Evolutionary conservation across 1,140 invertebrate genomes (phyloP).

Genomic region (Chrysoperla carnea): DNA sequence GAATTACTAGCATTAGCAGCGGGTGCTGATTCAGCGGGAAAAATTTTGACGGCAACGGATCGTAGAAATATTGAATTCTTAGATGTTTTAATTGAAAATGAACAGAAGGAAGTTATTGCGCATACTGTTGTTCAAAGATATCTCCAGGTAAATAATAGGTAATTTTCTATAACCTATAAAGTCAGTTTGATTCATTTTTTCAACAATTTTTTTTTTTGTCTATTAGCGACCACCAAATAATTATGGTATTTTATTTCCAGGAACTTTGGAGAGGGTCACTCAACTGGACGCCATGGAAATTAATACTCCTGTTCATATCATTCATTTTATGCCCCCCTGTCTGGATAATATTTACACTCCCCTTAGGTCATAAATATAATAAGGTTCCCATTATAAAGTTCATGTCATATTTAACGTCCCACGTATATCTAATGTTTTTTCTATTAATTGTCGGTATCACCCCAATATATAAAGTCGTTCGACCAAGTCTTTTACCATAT

Average conservation of each 20-base stretch:
- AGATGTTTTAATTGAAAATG: slow-evolving; percentile 95
- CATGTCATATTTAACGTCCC: slow-evolving; percentile 96
- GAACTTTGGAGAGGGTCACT: slow-evolving; percentile 93
- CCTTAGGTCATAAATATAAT: slow-evolving; percentile 87
- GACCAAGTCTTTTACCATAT: slow-evolving; percentile 53
- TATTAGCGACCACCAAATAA: not conserved
- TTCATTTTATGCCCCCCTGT: slow-evolving; percentile 89
- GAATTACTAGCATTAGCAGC: slow-evolving; percentile 88
- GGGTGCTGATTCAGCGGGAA: slow-evolving; percentile 80
- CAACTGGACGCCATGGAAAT: slow-evolving; percentile 90
- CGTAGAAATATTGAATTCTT: slow-evolving; percentile 84
- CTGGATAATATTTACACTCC: slow-evolving; percentile 92
- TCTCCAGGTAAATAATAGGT: slow-evolving; percentile 52
- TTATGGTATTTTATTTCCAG: slow-evolving; percentile 27
- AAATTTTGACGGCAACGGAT: slow-evolving; percentile 81
- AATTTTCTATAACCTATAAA: slow-evolving; percentile 15
- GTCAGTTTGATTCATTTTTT: not conserved
- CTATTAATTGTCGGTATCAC: slow-evolving; percentile 81
- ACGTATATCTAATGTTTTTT: slow-evolving; percentile 91
- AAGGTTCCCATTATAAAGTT: slow-evolving; percentile 98
- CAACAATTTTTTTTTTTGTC: not conserved
- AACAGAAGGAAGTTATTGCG: slow-evolving; percentile 93
- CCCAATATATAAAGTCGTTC: slow-evolving; percentile 67
- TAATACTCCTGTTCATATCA: slow-evolving; percentile 74
- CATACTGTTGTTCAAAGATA: slow-evolving; percentile 79